These are phyloP conservation scores for Leuciscus waleckii DNA, from an alignment of 2,797 vertebrate species.

Conservation along the genomic window DNA sequence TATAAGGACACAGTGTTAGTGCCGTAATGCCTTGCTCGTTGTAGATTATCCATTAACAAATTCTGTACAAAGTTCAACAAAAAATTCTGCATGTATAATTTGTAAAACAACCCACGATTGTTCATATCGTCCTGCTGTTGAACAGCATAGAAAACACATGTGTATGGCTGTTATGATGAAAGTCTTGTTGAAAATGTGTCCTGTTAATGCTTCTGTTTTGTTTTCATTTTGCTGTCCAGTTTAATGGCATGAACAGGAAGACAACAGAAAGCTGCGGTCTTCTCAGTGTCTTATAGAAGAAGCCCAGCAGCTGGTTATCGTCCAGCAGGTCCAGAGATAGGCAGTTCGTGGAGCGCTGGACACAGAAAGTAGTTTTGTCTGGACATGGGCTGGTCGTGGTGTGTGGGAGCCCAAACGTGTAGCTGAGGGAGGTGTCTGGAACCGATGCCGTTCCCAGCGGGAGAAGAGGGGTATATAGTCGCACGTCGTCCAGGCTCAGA, in stretches of 20 bases:
- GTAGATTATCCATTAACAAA: background rate
- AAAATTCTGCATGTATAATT: background rate
- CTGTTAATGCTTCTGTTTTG: background rate
- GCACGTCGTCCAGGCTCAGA: slow-evolving; percentile 81
- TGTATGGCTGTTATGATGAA: background rate
- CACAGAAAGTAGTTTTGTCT: slow-evolving; percentile 81
- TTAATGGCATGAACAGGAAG: background rate
- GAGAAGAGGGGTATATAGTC: slow-evolving; percentile 68
- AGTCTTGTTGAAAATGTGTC: background rate
- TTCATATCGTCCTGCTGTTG: background rate
- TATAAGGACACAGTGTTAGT: background rate
- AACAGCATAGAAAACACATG: slow-evolving; percentile 17
- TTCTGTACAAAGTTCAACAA: background rate
- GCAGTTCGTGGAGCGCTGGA: slow-evolving; percentile 82
- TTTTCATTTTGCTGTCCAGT: background rate
- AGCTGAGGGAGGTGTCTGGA: slow-evolving; percentile 81
- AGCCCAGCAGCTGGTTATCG: slow-evolving; percentile 80
- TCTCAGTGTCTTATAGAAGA: slow-evolving; percentile 64
- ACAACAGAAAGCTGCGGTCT: background rate
- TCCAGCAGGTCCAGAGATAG: slow-evolving; percentile 83
- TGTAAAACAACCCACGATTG: background rate
- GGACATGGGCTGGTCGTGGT: slow-evolving; percentile 76
- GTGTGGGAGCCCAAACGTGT: slow-evolving; percentile 79
- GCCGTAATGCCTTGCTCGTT: background rate
- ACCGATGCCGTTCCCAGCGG: slow-evolving; percentile 70